A percentile compares a stretch with the other conserved stretches of the same genome.
Conservation (phyloP, 1,140 invertebrate genomes). For the Papilio polyxenes region DNA sequence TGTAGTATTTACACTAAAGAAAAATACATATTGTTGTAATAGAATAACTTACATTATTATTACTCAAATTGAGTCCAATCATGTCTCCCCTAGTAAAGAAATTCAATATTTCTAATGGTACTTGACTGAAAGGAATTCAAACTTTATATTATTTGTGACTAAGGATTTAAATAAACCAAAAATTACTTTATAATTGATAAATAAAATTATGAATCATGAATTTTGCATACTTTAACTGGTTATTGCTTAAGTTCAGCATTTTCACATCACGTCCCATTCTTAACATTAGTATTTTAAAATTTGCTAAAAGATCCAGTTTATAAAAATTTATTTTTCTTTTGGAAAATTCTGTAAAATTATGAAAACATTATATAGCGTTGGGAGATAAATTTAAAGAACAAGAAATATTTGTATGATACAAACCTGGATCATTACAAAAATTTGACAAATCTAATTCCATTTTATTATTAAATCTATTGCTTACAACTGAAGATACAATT, state of each 20-base stretch:
- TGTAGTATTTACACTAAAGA: not conserved
- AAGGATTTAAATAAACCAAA: slow-evolving; percentile 1
- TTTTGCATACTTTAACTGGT: slow-evolving; percentile 63
- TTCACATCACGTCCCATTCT: slow-evolving; percentile 68
- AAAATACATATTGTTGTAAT: slow-evolving; percentile 23
- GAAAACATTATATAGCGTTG: not conserved
- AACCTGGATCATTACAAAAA: slow-evolving; percentile 67
- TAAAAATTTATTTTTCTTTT: slow-evolving; percentile 65
- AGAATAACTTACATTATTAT: slow-evolving; percentile 66
- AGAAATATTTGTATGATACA: not conserved
- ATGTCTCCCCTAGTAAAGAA: slow-evolving; percentile 73
- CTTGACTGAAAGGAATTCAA: slow-evolving; percentile 59
- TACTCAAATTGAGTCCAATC: slow-evolving; percentile 64
- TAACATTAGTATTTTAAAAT: slow-evolving; percentile 72
- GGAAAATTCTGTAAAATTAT: slow-evolving; percentile 60
- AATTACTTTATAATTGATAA: no score
- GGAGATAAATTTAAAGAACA: not conserved
- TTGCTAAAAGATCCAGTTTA: slow-evolving; percentile 57
- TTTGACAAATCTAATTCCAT: slow-evolving; percentile 66
- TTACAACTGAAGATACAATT: slow-evolving; percentile 58
- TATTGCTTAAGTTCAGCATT: slow-evolving; percentile 65
- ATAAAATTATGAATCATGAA: not conserved
- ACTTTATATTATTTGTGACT: slow-evolving; percentile 35
- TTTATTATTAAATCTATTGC: slow-evolving; percentile 59
- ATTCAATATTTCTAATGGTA: slow-evolving; percentile 67